Conservation (phyloP, 2,888 invertebrate species). For the Plebejus melissa region DNA sequence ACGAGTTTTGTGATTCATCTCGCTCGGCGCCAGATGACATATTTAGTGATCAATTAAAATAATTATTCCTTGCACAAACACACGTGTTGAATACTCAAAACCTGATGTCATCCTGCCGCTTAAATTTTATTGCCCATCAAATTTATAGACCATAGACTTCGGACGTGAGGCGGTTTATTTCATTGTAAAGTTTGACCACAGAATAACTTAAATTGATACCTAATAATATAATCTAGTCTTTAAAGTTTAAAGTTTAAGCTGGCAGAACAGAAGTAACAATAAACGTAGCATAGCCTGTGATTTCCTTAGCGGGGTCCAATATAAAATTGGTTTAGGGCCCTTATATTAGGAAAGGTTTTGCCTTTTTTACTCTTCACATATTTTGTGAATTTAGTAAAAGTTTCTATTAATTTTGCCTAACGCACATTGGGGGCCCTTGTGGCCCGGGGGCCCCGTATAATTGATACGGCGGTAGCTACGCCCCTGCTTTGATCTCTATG, state of each 20-base stretch:
- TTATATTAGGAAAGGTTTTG: no score
- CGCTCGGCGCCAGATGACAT: slow-evolving; percentile 22
- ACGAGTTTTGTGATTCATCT: slow-evolving; percentile 5
- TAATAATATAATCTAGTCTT: not conserved
- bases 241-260: not conserved
- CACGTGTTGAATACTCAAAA: slow-evolving; percentile 23
- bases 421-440: no score
- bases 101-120: slow-evolving; percentile 13
- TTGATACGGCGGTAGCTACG: no score
- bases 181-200: not conserved
- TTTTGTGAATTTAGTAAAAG: no score
- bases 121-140: slow-evolving; percentile 3
- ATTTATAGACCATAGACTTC: not conserved
- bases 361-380: no score
- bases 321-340: no score
- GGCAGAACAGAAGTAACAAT: no score
- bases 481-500: no score
- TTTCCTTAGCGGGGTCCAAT: no score
- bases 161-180: not conserved
- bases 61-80: slow-evolving; percentile 18
- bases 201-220: not conserved
- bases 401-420: no score
- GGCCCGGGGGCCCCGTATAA: no score
- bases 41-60: slow-evolving; percentile 23
- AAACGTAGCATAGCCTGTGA: no score